Evolutionary conservation across 2,797 vertebrate species (phyloP).

Genomic region (Myotis pilosus): DNA sequence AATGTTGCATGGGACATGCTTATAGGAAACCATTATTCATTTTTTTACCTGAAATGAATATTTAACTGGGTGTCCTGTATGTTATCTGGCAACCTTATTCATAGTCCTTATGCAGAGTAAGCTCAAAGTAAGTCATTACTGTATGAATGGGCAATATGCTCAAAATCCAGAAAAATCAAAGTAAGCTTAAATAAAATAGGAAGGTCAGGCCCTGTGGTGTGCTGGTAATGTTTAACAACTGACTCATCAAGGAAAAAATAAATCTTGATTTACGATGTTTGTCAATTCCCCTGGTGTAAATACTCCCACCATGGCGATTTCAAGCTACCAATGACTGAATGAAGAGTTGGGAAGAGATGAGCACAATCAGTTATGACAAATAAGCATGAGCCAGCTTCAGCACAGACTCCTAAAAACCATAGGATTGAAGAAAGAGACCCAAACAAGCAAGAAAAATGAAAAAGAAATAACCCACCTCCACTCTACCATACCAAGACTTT

Average conservation of each 20-base stretch:
- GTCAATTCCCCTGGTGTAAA: background rate
- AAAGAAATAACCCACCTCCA: background rate
- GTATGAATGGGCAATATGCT: background rate
- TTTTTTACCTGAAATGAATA: too few species aligned
- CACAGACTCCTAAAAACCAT: background rate
- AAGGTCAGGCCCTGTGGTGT: background rate
- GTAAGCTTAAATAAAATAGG: background rate
- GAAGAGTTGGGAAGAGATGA: background rate
- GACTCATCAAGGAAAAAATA: background rate
- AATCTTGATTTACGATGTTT: background rate
- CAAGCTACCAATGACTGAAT: background rate
- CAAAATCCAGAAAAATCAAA: background rate
- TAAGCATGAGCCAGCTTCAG: background rate
- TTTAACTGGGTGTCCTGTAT: background rate
- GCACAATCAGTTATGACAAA: background rate
- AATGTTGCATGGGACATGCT: too few species aligned
- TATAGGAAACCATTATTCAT: too few species aligned
- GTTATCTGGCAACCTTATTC: background rate
- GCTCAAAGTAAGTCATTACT: background rate
- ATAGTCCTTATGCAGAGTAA: background rate
- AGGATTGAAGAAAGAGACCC: background rate
- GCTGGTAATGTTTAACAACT: background rate
- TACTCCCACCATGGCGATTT: background rate
- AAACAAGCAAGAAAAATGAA: background rate
- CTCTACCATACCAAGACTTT: too few species aligned